Percentiles rank a stretch among this genome's conserved stretches.
Evolutionary conservation across 2,797 vertebrate genomes (phyloP).

Genomic region (Lepus oiostolus): DNA sequence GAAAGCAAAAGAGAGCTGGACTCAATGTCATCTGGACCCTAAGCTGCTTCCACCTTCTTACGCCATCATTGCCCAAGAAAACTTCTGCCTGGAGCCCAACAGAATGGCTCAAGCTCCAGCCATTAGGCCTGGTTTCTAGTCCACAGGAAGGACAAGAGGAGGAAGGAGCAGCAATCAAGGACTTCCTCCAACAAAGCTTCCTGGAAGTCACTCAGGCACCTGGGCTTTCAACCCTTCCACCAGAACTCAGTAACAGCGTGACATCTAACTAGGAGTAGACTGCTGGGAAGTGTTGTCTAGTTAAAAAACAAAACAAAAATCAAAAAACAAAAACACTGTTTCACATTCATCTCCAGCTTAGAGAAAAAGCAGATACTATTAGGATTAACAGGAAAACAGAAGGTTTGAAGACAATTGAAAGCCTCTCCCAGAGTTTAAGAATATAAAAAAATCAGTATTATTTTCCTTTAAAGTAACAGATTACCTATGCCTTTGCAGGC

Average conservation of each 20-base stretch:
- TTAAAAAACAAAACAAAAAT: not conserved
- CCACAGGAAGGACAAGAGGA: not conserved
- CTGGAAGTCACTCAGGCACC: not conserved
- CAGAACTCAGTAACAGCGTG: not conserved
- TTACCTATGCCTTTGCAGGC: not conserved
- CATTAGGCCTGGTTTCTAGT: not conserved
- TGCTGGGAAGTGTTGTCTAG: not conserved
- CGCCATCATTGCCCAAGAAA: constrained; percentile 26
- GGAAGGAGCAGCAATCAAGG: not conserved
- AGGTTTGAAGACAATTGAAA: constrained; percentile 16
- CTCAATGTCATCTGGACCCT: not conserved
- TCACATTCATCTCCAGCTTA: not conserved
- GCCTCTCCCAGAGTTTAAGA: not conserved
- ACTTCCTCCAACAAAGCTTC: not conserved
- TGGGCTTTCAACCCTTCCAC: not conserved
- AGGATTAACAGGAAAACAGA: not conserved
- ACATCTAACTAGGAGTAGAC: not conserved
- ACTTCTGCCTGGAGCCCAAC: not conserved
- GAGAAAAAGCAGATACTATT: not conserved
- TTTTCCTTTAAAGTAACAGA: constrained; percentile 17
- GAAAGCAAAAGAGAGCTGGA: not conserved
- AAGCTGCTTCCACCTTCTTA: not conserved
- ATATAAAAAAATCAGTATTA: constrained; percentile 21
- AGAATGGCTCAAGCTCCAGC: not conserved
- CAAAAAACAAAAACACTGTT: too few relatives aligned